These are phyloP conservation scores for Ctena decussata DNA, from an alignment of 2,888 invertebrate genomes.

Conservation along the genomic window DNA sequence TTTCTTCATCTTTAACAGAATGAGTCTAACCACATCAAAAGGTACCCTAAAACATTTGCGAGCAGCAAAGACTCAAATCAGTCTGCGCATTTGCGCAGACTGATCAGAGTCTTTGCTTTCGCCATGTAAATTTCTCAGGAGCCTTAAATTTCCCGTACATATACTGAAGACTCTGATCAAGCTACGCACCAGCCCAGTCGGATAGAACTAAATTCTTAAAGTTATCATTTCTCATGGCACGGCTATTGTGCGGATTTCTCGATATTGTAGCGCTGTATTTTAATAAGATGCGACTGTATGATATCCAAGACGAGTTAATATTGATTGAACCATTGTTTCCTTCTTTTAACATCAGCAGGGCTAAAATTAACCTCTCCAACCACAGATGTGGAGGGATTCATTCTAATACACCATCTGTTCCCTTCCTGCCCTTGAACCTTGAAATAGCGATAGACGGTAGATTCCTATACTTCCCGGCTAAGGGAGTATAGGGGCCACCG, in stretches of 20 bases:
- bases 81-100: too few species aligned
- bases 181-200: too few species aligned
- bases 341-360: conserved; percentile 44
- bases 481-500: background rate
- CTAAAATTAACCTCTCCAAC: conserved; percentile 57
- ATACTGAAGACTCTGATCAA: too few species aligned
- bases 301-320: conserved; percentile 62
- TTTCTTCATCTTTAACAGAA: background rate
- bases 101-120: too few species aligned
- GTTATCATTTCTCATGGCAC: too few species aligned
- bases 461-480: background rate
- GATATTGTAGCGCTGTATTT: conserved; percentile 17
- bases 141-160: too few species aligned
- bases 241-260: too few species aligned
- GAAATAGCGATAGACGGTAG: background rate
- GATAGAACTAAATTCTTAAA: too few species aligned
- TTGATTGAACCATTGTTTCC: conserved; percentile 62
- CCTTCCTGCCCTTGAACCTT: background rate
- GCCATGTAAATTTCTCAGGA: too few species aligned
- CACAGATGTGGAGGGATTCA: conserved; percentile 52
- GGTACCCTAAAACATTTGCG: too few species aligned
- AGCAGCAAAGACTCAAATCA: too few species aligned
- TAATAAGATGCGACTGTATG: conserved; percentile 41
- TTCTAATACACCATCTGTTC: conserved; percentile 54
- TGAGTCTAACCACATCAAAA: too few species aligned